These are phyloP conservation scores for Anser brachyrhynchus DNA, from an alignment of 2,113 vertebrate species.

Conservation along the genomic window DNA sequence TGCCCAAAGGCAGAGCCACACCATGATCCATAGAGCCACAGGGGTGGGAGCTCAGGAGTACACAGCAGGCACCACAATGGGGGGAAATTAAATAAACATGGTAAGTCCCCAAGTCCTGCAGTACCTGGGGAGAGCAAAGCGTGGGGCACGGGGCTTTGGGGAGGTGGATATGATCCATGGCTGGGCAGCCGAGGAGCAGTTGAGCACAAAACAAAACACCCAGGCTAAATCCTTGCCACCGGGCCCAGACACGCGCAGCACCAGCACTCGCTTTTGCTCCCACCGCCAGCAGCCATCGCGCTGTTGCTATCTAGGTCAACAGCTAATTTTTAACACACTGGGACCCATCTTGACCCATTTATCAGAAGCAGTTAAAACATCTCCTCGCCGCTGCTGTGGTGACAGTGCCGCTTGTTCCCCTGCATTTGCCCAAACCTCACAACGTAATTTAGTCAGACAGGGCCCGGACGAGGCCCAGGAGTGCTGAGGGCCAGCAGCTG, in stretches of 20 bases:
- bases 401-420: not conserved
- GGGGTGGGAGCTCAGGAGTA: fast-evolving
- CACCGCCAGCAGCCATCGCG: not conserved
- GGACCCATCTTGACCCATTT: slow-evolving; percentile 58
- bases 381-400: fast-evolving
- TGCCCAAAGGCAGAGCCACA: fast-evolving
- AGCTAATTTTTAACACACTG: slow-evolving; percentile 41
- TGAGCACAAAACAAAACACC: not conserved
- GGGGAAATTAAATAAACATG: fast-evolving
- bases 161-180: not conserved
- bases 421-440: not conserved
- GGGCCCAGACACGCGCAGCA: not conserved
- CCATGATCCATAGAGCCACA: not conserved
- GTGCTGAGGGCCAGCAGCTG: not conserved
- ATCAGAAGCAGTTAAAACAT: not conserved
- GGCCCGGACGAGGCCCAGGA: not conserved
- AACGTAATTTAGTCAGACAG: not conserved
- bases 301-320: slow-evolving; percentile 48
- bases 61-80: not conserved
- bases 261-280: not conserved
- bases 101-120: not conserved
- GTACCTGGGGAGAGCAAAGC: not conserved
- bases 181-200: not conserved
- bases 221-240: not conserved
- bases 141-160: fast-evolving